phyloP scores from a whole-genome alignment of 2,797 vertebrate genomes.

The Phalanger gymnotis region DNA sequence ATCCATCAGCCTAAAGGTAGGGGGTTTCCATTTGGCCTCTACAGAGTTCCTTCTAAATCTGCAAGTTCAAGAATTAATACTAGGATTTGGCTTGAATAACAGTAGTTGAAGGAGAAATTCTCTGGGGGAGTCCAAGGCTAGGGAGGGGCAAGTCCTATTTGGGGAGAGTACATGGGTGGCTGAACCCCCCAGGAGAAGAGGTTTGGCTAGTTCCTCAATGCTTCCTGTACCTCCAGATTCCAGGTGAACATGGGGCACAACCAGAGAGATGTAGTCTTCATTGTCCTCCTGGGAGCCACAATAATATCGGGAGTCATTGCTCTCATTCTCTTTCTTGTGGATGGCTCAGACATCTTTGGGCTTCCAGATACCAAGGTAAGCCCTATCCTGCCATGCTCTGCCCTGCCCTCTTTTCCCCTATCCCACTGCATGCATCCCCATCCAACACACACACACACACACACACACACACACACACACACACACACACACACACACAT shows the following conservation, averaged over 20 bases:
- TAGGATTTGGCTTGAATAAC: neutral
- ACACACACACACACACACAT: too few species aligned
- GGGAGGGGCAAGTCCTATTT: neutral
- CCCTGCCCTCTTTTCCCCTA: neutral
- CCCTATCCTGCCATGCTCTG: neutral
- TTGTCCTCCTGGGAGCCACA: neutral
- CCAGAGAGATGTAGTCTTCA: constrained; percentile 20
- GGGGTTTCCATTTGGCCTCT: neutral
- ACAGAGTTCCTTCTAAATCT: neutral
- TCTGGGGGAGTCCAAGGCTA: neutral
- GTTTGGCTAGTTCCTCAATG: neutral
- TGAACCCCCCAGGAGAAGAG: neutral
- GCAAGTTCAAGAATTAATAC: neutral
- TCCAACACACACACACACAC: neutral
- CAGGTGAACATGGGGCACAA: constrained; percentile 72
- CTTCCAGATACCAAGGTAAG: constrained; percentile 71
- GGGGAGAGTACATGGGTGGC: neutral
- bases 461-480: neutral
- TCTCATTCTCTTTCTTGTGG: constrained; percentile 68
- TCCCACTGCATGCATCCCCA: neutral
- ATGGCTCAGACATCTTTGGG: constrained; percentile 35
- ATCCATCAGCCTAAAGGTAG: neutral
- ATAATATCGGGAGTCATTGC: constrained; percentile 53
- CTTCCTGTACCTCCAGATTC: neutral
- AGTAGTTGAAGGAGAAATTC: neutral